These are phyloP conservation scores for Homarus americanus DNA, from an alignment of 1,140 invertebrate species.

Conservation along the genomic window DNA sequence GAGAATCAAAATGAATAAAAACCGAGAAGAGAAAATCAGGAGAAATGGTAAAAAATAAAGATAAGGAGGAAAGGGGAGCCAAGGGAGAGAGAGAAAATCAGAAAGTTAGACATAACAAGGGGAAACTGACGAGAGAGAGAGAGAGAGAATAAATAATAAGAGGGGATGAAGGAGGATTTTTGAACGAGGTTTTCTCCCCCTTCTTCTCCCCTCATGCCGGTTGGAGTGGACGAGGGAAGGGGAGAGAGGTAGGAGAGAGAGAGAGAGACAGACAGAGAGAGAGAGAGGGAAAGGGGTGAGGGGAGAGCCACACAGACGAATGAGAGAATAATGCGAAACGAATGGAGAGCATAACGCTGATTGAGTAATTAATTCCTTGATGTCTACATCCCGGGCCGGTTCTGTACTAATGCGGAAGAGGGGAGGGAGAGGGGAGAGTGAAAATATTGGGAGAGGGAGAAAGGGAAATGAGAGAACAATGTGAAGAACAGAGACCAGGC, in stretches of 20 bases:
- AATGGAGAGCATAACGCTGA: slow-evolving; percentile 62
- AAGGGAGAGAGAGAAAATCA: not conserved
- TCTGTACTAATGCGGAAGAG: slow-evolving; percentile 52
- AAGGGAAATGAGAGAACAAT: slow-evolving; percentile 51
- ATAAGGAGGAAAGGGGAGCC: slow-evolving; percentile 9
- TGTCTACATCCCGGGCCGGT: slow-evolving; percentile 40
- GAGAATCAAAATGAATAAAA: not conserved
- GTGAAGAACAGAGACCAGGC: slow-evolving; percentile 42
- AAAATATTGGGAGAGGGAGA: slow-evolving; percentile 55
- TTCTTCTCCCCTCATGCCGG: not conserved
- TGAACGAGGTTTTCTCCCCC: not conserved
- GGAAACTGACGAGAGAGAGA: not conserved
- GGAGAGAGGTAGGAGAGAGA: slow-evolving; percentile 13
- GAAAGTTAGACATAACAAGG: not conserved
- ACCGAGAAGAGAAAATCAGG: too few species aligned
- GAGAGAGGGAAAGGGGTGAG: not conserved
- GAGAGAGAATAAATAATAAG: not conserved
- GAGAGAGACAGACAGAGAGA: slow-evolving; percentile 1
- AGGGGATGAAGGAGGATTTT: not conserved
- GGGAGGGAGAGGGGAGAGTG: slow-evolving; percentile 49
- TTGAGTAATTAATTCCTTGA: slow-evolving; percentile 67
- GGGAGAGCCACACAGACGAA: slow-evolving; percentile 45
- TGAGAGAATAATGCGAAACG: slow-evolving; percentile 57
- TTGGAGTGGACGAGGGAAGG: not conserved
- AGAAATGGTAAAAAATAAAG: not conserved